Base-by-base conservation (phyloP, 37 sponge, comb jelly and placozoan genomes). In the Halisarca cf. caerulea region DNA sequence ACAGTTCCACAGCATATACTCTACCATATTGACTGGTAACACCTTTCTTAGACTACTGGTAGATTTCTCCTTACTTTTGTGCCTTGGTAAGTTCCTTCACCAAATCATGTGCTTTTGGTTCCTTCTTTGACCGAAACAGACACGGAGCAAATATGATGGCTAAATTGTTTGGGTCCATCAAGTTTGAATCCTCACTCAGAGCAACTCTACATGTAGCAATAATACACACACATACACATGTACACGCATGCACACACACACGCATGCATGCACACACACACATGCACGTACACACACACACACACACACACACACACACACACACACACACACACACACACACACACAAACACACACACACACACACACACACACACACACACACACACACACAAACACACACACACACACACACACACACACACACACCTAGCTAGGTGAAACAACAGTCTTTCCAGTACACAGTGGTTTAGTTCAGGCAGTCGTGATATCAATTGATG, bases 71-170 rank as follows among this genome's bases (percentile, higher is more conserved):
- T 42, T 54, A 93, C 93, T 58, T 34, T 60, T 87, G 84, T 53
- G 92, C 92, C 51, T 94, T 94, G 30, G 86, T 78, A 24, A 94
- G 81, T 45, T 91, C 90, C 33, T 72, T 84, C 80, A 94, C 83
- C 7, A 91, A 24, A 18, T 91, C 88, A 27, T 91, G 86, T 3
- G 95, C 92, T 23, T 51, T 61, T 7, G 23, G 58, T n/a, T 85
- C 57, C 32, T 72, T 84, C 45, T 60, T 59, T 55, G 58, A 58
- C 73, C 75, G 87, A 27, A 96, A 57, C 38, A 96, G 82, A 53
- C 83, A 83, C 0, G 94, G 96, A 18, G 96, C 94, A 91, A 96
- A 96, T 37, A 96, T 81, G 74, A 96, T 89, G 60, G 94, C 94
- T 23, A 96, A 78, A 47, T 91, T 96, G 51, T 78, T 6, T 17